Percentiles rank a stretch among this genome's conserved stretches.
phyloP scores from a whole-genome alignment of 2,797 vertebrate genomes.

The Amniataba percoides region DNA sequence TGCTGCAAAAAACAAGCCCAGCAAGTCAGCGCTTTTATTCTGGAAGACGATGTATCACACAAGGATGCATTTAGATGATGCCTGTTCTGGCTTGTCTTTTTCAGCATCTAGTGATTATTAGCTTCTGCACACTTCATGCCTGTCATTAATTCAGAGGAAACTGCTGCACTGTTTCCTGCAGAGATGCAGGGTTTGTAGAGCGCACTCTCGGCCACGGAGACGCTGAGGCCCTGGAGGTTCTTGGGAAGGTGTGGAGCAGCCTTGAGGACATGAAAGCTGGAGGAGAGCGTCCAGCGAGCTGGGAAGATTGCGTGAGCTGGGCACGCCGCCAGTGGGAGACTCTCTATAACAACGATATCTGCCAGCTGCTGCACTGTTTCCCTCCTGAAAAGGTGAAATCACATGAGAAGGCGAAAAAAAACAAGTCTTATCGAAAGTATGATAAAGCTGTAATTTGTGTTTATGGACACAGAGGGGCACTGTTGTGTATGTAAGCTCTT shows the following conservation, averaged over 20 bases:
- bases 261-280: slow-evolving; percentile 68
- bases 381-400: slow-evolving; percentile 84
- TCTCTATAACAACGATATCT: slow-evolving; percentile 84
- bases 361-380: slow-evolving; percentile 86
- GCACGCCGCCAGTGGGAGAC: slow-evolving; percentile 88
- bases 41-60: background rate
- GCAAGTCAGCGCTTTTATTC: slow-evolving; percentile 4
- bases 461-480: slow-evolving; percentile 56
- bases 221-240: slow-evolving; percentile 78
- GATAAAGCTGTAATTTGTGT: slow-evolving; percentile 15
- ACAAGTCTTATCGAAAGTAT: background rate
- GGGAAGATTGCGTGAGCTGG: slow-evolving; percentile 90
- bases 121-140: background rate
- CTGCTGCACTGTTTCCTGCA: slow-evolving; percentile 63
- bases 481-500: slow-evolving; percentile 39
- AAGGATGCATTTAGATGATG: background rate
- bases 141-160: slow-evolving; percentile 24
- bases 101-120: slow-evolving; percentile 8
- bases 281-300: slow-evolving; percentile 79
- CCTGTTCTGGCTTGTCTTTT: background rate
- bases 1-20: background rate
- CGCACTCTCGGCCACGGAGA: slow-evolving; percentile 65
- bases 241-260: slow-evolving; percentile 77
- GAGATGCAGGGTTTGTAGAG: slow-evolving; percentile 80
- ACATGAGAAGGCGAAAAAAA: background rate